These are phyloP conservation scores for Cichlasoma orientale DNA, from an alignment of 2,797 vertebrate species.

Conservation along the genomic window DNA sequence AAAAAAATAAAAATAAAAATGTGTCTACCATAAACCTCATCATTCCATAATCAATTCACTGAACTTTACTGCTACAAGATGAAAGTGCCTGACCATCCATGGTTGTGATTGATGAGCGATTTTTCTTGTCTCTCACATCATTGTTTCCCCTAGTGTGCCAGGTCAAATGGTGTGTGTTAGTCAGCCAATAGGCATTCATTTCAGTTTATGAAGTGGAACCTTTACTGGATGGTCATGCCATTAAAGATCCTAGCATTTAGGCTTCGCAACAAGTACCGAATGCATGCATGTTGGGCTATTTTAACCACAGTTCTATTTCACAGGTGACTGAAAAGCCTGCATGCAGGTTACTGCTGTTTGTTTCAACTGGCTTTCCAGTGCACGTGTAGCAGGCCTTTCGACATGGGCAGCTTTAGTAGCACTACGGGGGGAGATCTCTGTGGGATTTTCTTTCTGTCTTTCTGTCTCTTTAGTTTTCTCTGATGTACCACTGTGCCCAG, in stretches of 20 bases:
- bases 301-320: constrained; percentile 55
- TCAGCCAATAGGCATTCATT: constrained; percentile 62
- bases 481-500: constrained; percentile 46
- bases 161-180: constrained; percentile 69
- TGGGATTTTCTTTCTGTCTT: constrained; percentile 23
- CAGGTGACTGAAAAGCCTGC: constrained; percentile 45
- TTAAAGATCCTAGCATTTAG: constrained; percentile 58
- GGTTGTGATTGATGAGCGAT: constrained; percentile 69
- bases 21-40: constrained; percentile 59
- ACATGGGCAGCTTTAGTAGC: constrained; percentile 19
- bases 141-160: constrained; percentile 43
- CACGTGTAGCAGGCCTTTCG: constrained; percentile 8
- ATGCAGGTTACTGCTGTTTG: constrained; percentile 30
- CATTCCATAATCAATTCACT: constrained; percentile 65
- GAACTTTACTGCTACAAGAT: constrained; percentile 59
- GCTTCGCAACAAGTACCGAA: constrained; percentile 28
- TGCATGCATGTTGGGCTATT: constrained; percentile 34
- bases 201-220: constrained; percentile 72
- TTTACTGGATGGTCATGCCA: constrained; percentile 48
- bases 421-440: constrained; percentile 29
- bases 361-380: constrained; percentile 4
- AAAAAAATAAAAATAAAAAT: constrained; percentile 23
- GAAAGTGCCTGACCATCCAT: constrained; percentile 50
- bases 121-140: constrained; percentile 60
- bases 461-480: constrained; percentile 37